Percentiles rank a stretch among this genome's conserved stretches.
These are phyloP conservation scores for Torymus aiolomorphi DNA, from an alignment of 2,888 invertebrate species.

Conservation along the genomic window DNA sequence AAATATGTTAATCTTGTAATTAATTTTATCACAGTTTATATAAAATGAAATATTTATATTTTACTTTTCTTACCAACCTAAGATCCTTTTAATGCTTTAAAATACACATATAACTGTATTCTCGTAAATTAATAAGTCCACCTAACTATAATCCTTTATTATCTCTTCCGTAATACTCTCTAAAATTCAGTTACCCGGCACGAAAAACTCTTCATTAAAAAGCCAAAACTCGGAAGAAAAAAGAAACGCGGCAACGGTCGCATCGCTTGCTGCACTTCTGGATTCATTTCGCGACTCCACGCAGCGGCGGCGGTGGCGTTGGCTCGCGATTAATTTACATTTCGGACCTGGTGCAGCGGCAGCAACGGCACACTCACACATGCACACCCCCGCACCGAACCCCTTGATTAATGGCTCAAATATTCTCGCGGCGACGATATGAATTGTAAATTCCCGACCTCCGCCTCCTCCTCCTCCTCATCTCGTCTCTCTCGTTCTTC, in stretches of 20 bases:
- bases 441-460: slow-evolving; percentile 70
- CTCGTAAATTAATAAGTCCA: too few species aligned
- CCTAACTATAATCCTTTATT: too few species aligned
- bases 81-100: too few species aligned
- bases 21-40: too few species aligned
- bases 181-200: too few species aligned
- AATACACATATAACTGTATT: too few species aligned
- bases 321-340: slow-evolving; percentile 52
- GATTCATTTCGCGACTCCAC: slow-evolving; percentile 33
- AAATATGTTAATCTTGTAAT: too few species aligned
- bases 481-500: slow-evolving; percentile 18
- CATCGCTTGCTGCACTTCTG: slow-evolving; percentile 15
- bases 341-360: slow-evolving; percentile 8
- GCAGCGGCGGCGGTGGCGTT: background rate
- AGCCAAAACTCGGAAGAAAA: background rate
- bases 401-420: slow-evolving; percentile 72
- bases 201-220: background rate
- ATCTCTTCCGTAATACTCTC: too few species aligned
- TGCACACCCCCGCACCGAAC: background rate
- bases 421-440: slow-evolving; percentile 68
- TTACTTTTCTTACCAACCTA: too few species aligned
- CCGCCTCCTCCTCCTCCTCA: background rate
- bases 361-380: too few species aligned
- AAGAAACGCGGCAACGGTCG: background rate
- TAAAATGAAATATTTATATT: too few species aligned